phyloP scores from a whole-genome alignment of 1,140 invertebrate species.

The Pectinophora gossypiella region DNA sequence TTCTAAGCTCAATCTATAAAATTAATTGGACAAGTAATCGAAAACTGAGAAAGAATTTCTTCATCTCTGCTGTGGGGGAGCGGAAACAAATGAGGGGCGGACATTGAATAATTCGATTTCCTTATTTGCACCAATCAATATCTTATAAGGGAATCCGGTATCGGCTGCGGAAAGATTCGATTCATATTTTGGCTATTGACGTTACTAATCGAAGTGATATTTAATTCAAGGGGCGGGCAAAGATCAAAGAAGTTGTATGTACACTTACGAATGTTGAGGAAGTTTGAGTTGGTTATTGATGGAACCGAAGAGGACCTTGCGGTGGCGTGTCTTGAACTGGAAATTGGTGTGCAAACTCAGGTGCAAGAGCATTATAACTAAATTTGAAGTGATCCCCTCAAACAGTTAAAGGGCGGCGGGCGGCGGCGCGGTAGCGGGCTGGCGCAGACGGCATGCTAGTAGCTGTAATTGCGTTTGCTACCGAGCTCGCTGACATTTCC shows the following conservation, averaged over 20 bases:
- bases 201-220: constrained; percentile 9
- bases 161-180: constrained; percentile 18
- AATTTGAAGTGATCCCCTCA: constrained; percentile 49
- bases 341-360: constrained; percentile 30
- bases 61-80: constrained; percentile 68
- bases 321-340: background rate
- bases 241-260: background rate
- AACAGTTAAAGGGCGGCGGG: constrained; percentile 56
- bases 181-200: constrained; percentile 15
- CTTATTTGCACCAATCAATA: constrained; percentile 74
- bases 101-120: constrained; percentile 75
- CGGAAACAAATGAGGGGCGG: constrained; percentile 72
- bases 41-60: constrained; percentile 75
- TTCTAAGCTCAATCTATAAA: constrained; percentile 71
- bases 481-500: constrained; percentile 66
- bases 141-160: constrained; percentile 63
- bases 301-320: background rate
- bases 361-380: constrained; percentile 46
- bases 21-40: constrained; percentile 76
- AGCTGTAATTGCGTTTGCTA: constrained; percentile 70
- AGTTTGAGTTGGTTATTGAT: background rate
- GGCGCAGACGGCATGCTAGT: constrained; percentile 70
- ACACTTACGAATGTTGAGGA: background rate
- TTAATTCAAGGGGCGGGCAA: background rate
- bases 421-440: constrained; percentile 25